Evolutionary conservation across 2,888 invertebrate species (phyloP).

Genomic region (Zonitis immaculata): DNA sequence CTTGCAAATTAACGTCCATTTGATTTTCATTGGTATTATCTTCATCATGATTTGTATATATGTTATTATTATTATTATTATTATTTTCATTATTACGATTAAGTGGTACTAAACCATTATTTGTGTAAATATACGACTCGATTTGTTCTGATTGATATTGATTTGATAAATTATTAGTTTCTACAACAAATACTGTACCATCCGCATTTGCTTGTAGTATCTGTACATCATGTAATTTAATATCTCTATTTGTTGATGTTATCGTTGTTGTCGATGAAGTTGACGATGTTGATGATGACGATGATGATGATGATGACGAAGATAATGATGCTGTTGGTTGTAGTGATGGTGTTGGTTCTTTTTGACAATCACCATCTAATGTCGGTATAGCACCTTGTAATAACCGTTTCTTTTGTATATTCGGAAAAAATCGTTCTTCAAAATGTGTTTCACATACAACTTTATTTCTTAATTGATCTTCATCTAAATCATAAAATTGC

Average conservation of each 20-base stretch:
- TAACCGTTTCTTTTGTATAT: constrained; percentile 55
- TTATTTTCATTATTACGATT: constrained; percentile 6
- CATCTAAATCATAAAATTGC: constrained; percentile 53
- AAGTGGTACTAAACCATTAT: constrained; percentile 35
- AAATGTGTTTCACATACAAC: constrained; percentile 60
- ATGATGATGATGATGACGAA: neutral
- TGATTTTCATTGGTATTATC: neutral
- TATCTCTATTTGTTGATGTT: constrained; percentile 5
- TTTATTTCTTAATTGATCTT: constrained; percentile 57
- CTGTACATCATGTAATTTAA: constrained; percentile 30
- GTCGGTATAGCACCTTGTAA: constrained; percentile 56
- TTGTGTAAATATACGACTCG: constrained; percentile 40
- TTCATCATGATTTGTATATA: constrained; percentile 3
- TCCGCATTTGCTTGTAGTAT: constrained; percentile 41
- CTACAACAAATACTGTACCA: constrained; percentile 41
- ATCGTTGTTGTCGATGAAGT: constrained; percentile 14
- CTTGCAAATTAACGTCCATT: neutral
- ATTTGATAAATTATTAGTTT: constrained; percentile 35
- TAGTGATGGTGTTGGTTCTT: neutral
- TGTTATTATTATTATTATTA: constrained; percentile 3
- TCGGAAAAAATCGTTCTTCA: constrained; percentile 50
- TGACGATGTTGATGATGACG: constrained; percentile 14
- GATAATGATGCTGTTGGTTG: neutral
- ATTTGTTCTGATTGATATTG: constrained; percentile 31
- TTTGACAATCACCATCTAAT: constrained; percentile 40